Evolutionary conservation across 2,113 vertebrate species (phyloP), one percentile per base, ranked within the genome.

Genomic region (Sebastes fasciatus): DNA sequence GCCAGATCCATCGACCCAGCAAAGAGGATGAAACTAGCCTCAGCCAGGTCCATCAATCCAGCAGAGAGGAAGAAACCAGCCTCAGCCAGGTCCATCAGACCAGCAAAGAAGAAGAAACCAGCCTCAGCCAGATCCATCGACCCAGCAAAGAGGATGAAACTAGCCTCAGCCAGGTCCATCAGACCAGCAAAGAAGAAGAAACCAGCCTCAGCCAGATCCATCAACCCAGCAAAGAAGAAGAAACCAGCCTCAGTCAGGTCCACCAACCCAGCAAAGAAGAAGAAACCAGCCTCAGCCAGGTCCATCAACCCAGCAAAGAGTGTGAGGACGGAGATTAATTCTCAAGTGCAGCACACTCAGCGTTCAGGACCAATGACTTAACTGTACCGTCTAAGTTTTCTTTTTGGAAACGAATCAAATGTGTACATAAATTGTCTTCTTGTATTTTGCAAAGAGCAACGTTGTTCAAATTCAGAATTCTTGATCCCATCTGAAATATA

Each of bases 251-350:
- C 0, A 52, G 78, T 19, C 51, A 66, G 0, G 61, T 23, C 40
- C 77, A 52, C 0, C 69, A 65, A 1, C 64, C 84, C 54, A 63
- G 72, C 48, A 83, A 40, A 17, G 42, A 19, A 14, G 57, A 74
- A 34, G 64, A 34, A 19, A 21, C 4, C 40, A 4, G 19, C 23
- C 69, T 23, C 0, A 52, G 78, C 21, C 51, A 66, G 0, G 61
- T 23, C 40, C 77, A 52, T 0, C 69, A 65, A 1, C 64, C 84
- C 54, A 63, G 72, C 48, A 83, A 40, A 17, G 42, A 19, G 48
- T 10, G 40, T 17, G 67, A 48, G 51, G 62, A 67, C 6, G 23
- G 13, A 63, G 67, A 83, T 6, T 64, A 45, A 64, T 1, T 2
- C 45, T 51, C 13, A 21, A 4, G 61, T 12, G 34, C 42, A 12